Base-by-base conservation (phyloP, 2,888 invertebrate species). In the Lasius platythorax region DNA sequence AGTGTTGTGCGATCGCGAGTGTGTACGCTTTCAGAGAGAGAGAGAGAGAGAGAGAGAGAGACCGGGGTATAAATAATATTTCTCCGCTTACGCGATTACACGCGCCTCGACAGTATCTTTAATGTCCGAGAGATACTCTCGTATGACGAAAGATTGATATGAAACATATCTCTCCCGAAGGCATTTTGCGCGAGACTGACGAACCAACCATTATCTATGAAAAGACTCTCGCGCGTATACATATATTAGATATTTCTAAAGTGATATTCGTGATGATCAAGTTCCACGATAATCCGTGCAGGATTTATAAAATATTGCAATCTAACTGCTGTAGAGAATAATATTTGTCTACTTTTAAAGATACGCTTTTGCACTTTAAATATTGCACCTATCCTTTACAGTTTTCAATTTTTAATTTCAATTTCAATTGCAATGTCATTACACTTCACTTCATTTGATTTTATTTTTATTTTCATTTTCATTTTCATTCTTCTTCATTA, bases 61-160 rank as follows among this genome's bases (percentile, higher is more conserved):
- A 33, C 67, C 50, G 6, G 12, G 53, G 40, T 43, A 58, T 68
- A 78, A 78, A 78, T 68, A 79, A 33, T 33, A 30, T 43, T 58
- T 68, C 56, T 23, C 18, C 33, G 67, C 43, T 33, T n/a, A 40
- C 53, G 53, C 12, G 40, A 40, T 67, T 30, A 28, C 46, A 50
- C 53, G 40, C 28, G n/a, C 23, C 40, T 4, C 8, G 56, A 56
- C 78, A 28, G 6, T 68, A 67, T 43, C 56, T 67, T 12, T 66
- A 53, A 76, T 40, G 30, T 15, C 56, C 15, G 68, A 78, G 68
- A 56, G 40, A 46, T 6, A 50, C 18, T 50, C 50, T 37, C 56
- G 53, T 40, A 18, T 40, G 28, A 53, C 11, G 66, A 18, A n/a
- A 56, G 78, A 53, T 75, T 33, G 63, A 75, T 56, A 56, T 37